phyloP scores from a whole-genome alignment of 2,888 invertebrate species.

The Heteromurus nitidus region DNA sequence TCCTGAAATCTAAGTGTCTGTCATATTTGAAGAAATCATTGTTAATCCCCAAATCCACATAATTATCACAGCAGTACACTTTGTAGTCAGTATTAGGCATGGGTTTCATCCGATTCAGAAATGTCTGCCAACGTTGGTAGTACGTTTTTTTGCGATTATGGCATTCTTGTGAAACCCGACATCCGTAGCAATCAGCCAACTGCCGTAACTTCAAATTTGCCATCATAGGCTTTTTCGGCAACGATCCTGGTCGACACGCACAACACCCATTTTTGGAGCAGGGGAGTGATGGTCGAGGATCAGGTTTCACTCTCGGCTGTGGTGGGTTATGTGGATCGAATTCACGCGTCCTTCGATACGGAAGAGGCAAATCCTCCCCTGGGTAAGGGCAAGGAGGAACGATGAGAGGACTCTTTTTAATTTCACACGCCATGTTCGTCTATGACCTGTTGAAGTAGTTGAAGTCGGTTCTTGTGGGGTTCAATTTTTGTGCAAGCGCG shows the following conservation, averaged over 20 bases:
- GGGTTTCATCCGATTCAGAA: constrained; percentile 54
- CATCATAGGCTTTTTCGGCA: constrained; percentile 58
- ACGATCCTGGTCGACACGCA: constrained; percentile 61
- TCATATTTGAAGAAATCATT: constrained; percentile 65
- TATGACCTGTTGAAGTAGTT: too few species aligned
- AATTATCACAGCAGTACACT: constrained; percentile 70
- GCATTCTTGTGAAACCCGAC: constrained; percentile 64
- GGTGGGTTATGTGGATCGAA: constrained; percentile 64
- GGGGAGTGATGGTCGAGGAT: constrained; percentile 60
- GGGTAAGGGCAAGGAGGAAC: constrained; percentile 54
- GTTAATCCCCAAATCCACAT: constrained; percentile 69
- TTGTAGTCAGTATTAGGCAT: constrained; percentile 69
- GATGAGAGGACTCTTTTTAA: not conserved
- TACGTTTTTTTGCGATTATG: constrained; percentile 58
- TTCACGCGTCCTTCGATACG: constrained; percentile 25
- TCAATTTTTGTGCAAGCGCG: too few species aligned
- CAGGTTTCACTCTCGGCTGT: constrained; percentile 47
- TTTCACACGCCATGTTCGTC: constrained; percentile 24
- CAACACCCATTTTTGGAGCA: constrained; percentile 61
- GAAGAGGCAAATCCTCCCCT: constrained; percentile 42
- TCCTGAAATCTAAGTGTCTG: constrained; percentile 45
- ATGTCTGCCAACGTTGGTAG: constrained; percentile 69
- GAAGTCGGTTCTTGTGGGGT: too few species aligned
- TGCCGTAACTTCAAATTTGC: constrained; percentile 66
- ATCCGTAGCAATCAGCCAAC: constrained; percentile 64